phyloP scores from a whole-genome alignment of 1,140 invertebrate genomes.

The Leptinotarsa defecta region DNA sequence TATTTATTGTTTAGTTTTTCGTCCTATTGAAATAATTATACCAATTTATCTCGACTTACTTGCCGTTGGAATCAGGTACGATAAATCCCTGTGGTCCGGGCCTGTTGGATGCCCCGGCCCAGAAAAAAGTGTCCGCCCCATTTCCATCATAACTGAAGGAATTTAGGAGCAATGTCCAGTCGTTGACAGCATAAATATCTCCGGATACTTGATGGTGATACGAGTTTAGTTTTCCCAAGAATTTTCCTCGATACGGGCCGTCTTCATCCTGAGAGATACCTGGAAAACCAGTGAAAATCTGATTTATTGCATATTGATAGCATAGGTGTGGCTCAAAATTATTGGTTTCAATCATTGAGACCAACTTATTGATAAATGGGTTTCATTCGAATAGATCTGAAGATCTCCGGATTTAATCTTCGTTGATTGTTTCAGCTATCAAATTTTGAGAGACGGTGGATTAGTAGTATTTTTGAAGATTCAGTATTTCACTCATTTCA shows the following conservation, averaged over 20 bases:
- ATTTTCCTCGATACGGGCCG: constrained; percentile 78
- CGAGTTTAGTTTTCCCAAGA: constrained; percentile 83
- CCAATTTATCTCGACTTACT: constrained; percentile 62
- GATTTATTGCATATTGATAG: no score
- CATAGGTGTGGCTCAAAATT: no score
- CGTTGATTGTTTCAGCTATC: no score
- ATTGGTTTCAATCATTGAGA: no score
- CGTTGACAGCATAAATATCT: constrained; percentile 88
- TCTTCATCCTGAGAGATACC: constrained; percentile 60
- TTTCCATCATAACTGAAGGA: constrained; percentile 91
- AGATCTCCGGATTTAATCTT: no score
- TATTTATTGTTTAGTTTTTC: neutral
- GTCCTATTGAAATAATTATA: neutral
- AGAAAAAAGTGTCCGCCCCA: constrained; percentile 89
- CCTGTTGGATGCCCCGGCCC: constrained; percentile 84
- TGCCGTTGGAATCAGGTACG: constrained; percentile 84
- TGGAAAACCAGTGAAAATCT: constrained; percentile 21
- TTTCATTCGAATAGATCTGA: no score
- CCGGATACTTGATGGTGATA: constrained; percentile 90
- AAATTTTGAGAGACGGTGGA: no score
- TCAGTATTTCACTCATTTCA: no score
- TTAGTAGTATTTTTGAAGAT: no score
- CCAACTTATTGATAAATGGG: no score
- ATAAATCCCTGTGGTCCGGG: constrained; percentile 91
- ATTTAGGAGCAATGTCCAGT: constrained; percentile 79